Evolutionary conservation across 2,888 invertebrate species (phyloP).

Genomic region (Thereva nobilitata): DNA sequence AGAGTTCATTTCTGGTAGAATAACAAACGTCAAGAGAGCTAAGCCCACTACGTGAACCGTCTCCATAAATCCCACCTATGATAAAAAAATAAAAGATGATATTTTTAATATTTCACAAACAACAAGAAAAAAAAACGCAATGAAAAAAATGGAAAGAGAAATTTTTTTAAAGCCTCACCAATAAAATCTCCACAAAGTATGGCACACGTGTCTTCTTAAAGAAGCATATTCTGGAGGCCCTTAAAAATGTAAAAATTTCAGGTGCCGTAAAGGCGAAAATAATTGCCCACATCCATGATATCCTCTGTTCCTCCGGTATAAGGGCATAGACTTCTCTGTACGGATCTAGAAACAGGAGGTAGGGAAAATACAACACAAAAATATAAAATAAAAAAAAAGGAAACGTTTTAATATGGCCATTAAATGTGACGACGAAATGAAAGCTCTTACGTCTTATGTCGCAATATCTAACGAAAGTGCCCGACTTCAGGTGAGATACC

Average conservation of each 20-base stretch:
- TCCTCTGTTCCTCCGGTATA: conserved; percentile 67
- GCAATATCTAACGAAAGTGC: conserved; percentile 64
- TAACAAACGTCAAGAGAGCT: conserved; percentile 72
- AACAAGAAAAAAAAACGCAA: conserved; percentile 19
- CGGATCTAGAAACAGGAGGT: conserved; percentile 58
- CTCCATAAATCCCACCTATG: conserved; percentile 72
- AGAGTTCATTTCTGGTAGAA: conserved; percentile 80
- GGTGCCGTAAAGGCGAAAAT: conserved; percentile 76
- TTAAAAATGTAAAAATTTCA: conserved; percentile 73
- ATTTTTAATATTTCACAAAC: conserved; percentile 9
- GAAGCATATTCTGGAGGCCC: conserved; percentile 70
- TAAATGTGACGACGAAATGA: conserved; percentile 35
- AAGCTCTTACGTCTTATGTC: conserved; percentile 56
- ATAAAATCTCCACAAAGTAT: conserved; percentile 60
- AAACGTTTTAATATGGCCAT: conserved; percentile 31
- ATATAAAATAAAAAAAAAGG: not conserved
- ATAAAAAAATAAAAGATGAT: not conserved
- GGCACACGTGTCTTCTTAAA: conserved; percentile 73
- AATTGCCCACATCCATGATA: conserved; percentile 80
- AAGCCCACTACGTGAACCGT: conserved; percentile 77
- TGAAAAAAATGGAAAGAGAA: not conserved
- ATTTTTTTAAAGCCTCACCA: conserved; percentile 58
- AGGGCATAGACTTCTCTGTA: conserved; percentile 67
- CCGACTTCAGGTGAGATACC: conserved; percentile 69
- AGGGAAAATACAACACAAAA: not conserved